These are phyloP conservation scores for Laticauda colubrina DNA, from an alignment of 2,113 vertebrate genomes.

Conservation along the genomic window DNA sequence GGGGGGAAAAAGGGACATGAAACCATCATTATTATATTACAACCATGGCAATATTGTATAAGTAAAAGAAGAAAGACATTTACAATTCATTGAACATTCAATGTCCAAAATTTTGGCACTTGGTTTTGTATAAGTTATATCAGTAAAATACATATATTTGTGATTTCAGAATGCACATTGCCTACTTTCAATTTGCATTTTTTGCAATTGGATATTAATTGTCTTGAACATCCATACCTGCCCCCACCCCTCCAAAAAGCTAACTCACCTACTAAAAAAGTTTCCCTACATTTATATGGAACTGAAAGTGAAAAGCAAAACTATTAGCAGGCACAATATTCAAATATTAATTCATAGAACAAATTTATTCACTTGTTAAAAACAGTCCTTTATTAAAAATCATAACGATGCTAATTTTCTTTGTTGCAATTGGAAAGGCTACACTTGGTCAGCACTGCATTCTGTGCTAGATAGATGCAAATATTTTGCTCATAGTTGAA, in stretches of 20 bases:
- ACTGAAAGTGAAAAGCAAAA: background rate
- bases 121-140: background rate
- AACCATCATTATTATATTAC: background rate
- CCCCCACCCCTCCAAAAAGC: background rate
- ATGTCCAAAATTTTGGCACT: background rate
- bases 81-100: background rate
- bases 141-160: background rate
- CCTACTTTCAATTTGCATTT: background rate
- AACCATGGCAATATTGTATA: background rate
- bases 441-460: background rate
- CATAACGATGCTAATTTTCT: background rate
- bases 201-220: background rate
- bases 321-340: conserved; percentile 18
- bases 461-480: background rate
- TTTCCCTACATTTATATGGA: background rate
- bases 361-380: background rate
- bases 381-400: conserved; percentile 4
- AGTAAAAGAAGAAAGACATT: background rate
- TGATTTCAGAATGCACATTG: background rate
- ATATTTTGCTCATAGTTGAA: background rate
- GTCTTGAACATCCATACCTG: background rate
- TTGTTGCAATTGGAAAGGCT: background rate
- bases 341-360: background rate
- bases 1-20: background rate
- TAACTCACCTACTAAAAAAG: background rate